These are phyloP conservation scores for Pachyrhynchus sulphureomaculatus DNA, from an alignment of 1,140 invertebrate species.

Conservation along the genomic window DNA sequence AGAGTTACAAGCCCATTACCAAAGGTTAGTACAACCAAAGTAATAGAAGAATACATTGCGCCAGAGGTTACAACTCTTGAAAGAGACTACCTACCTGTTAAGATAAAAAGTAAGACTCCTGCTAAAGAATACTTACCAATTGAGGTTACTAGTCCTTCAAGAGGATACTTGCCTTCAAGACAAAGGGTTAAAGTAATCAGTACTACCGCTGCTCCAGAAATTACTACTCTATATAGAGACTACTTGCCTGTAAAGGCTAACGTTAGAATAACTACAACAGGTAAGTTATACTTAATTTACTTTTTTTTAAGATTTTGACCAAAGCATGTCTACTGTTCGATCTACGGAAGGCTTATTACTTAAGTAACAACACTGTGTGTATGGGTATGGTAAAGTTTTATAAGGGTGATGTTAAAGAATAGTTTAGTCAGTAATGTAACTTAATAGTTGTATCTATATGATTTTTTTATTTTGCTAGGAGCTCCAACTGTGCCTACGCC, in stretches of 20 bases:
- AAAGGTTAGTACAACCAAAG: constrained; percentile 2
- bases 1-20: constrained; percentile 10
- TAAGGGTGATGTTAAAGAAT: too few relatives aligned
- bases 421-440: too few relatives aligned
- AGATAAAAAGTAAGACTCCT: constrained; percentile 1
- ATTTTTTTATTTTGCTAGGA: too few relatives aligned
- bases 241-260: constrained; percentile 35
- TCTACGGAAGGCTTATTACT: too few relatives aligned
- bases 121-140: constrained; percentile 33
- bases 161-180: constrained; percentile 23
- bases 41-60: constrained; percentile 2
- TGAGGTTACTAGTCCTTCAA: constrained; percentile 22
- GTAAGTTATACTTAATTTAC: not conserved
- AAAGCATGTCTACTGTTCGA: not conserved
- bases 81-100: constrained; percentile 14
- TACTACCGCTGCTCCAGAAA: constrained; percentile 36
- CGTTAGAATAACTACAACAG: constrained; percentile 28
- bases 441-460: too few relatives aligned
- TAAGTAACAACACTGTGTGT: too few relatives aligned
- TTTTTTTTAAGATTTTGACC: not conserved
- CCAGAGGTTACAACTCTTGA: constrained; percentile 2
- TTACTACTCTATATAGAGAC: constrained; percentile 32
- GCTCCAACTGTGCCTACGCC: too few relatives aligned
- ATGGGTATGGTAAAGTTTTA: too few relatives aligned
- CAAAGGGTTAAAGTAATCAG: constrained; percentile 21